phyloP scores from a whole-genome alignment of 2,797 vertebrate genomes.

The Sparus aurata region DNA sequence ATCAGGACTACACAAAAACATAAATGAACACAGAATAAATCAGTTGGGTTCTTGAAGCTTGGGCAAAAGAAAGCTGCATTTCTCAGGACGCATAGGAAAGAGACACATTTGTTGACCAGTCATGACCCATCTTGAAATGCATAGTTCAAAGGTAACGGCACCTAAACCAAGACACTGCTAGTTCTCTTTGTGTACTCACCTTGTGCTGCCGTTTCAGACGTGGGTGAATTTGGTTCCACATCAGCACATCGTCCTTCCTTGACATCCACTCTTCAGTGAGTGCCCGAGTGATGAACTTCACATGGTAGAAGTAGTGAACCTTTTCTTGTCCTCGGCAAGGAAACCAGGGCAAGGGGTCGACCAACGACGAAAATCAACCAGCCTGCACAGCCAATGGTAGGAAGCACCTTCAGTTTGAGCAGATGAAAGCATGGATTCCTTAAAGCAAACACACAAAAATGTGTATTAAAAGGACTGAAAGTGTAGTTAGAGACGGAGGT shows the following conservation, averaged over 20 bases:
- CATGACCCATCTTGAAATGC: neutral
- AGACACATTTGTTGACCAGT: neutral
- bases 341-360: constrained; percentile 4
- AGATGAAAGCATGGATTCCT: constrained; percentile 12
- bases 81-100: neutral
- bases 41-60: neutral
- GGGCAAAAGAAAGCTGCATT: neutral
- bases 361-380: neutral
- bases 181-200: constrained; percentile 24
- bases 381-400: neutral
- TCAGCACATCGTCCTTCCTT: neutral
- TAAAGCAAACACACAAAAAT: constrained; percentile 13
- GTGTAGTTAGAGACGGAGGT: too few relatives aligned
- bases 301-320: neutral
- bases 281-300: neutral
- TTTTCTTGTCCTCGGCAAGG: neutral
- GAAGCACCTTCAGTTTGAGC: neutral
- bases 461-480: neutral
- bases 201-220: constrained; percentile 1
- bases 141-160: neutral
- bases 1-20: neutral
- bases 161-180: neutral
- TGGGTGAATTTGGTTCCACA: constrained; percentile 2
- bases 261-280: neutral
- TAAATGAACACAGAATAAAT: neutral